Evolutionary conservation across 2,113 vertebrate genomes (phyloP).

Genomic region (Erpornis zantholeuca): DNA sequence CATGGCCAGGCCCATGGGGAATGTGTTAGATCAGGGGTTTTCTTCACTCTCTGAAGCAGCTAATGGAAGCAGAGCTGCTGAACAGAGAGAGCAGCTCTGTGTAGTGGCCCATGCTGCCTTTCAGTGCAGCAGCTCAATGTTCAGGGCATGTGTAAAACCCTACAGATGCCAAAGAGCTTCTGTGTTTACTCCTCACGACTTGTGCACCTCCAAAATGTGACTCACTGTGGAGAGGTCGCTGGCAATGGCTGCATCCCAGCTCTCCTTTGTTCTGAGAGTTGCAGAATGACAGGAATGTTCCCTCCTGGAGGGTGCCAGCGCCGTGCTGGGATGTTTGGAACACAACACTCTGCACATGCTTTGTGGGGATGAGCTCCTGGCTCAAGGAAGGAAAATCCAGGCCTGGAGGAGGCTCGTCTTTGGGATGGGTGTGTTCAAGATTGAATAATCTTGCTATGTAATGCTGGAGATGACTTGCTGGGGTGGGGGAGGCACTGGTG

Average conservation of each 20-base stretch:
- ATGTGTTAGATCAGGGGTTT: neutral
- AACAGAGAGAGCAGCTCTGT: neutral
- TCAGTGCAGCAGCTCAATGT: neutral
- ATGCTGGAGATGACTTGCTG: slow-evolving; percentile 53
- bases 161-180: neutral
- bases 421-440: slow-evolving; percentile 53
- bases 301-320: neutral
- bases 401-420: slow-evolving; percentile 45
- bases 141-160: neutral
- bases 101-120: neutral
- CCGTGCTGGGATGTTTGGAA: neutral
- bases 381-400: slow-evolving; percentile 48
- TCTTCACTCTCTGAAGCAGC: neutral
- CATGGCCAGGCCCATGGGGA: neutral
- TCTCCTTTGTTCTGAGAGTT: slow-evolving; percentile 25
- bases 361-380: neutral
- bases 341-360: neutral
- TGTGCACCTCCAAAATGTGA: slow-evolving; percentile 21
- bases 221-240: slow-evolving; percentile 27
- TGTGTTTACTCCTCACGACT: neutral
- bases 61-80: neutral
- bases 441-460: slow-evolving; percentile 61
- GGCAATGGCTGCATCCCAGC: neutral
- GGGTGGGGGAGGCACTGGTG: slow-evolving; percentile 53
- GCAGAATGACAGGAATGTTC: slow-evolving; percentile 51